Percentiles rank a stretch among this genome's conserved stretches.
Conservation (phyloP, 1,140 invertebrate species). For the Spodoptera frugiperda region DNA sequence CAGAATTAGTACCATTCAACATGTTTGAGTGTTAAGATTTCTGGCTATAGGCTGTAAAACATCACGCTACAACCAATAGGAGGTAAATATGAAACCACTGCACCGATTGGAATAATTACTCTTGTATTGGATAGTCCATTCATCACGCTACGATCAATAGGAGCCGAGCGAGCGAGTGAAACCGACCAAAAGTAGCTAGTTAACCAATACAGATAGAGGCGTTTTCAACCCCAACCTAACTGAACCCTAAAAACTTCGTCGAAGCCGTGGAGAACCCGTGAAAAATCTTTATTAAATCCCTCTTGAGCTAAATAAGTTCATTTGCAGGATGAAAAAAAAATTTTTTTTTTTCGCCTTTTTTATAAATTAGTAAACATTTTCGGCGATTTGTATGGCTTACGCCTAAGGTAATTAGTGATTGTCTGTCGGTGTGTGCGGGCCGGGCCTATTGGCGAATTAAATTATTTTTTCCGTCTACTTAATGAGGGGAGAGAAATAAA, state of each 20-base stretch:
- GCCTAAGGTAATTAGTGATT: conserved; percentile 81
- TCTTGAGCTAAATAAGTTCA: conserved; percentile 82
- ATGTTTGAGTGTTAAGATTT: no score
- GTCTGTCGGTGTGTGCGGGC: conserved; percentile 61
- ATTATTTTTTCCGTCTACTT: conserved; percentile 70
- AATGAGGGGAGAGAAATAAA: conserved; percentile 69
- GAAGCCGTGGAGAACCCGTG: conserved; percentile 68
- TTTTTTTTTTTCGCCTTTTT: conserved; percentile 63
- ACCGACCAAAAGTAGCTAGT: no score
- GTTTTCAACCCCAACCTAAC: neutral
- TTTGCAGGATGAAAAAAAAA: conserved; percentile 71
- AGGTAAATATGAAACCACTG: no score
- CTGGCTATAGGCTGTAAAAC: no score
- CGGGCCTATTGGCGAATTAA: conserved; percentile 68
- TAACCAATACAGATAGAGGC: neutral
- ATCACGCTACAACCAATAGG: no score
- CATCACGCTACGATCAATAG: no score
- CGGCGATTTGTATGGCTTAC: conserved; percentile 83
- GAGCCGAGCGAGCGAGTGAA: no score
- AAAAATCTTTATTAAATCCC: conserved; percentile 85
- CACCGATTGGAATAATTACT: no score
- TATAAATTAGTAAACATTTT: conserved; percentile 83
- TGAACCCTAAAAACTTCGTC: conserved; percentile 69
- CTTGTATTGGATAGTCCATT: no score
- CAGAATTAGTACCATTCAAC: no score